These are phyloP conservation scores for Sceloporus tristichus DNA, from an alignment of 2,113 vertebrate genomes.

Conservation along the genomic window DNA sequence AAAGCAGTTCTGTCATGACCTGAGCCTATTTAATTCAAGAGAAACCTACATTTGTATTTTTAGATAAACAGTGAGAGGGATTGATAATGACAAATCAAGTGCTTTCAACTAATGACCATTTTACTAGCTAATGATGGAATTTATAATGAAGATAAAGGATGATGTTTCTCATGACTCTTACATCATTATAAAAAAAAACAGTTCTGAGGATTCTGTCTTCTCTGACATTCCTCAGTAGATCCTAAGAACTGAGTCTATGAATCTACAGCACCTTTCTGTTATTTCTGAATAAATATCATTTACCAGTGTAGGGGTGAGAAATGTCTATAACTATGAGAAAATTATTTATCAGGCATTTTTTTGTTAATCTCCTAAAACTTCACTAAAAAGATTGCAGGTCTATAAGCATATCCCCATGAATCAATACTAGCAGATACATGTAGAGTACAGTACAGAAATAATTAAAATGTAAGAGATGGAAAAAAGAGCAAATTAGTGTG, in stretches of 20 bases:
- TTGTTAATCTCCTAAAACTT: background rate
- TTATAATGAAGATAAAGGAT: background rate
- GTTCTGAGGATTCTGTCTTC: background rate
- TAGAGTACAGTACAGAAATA: background rate
- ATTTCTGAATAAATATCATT: slow-evolving; percentile 2
- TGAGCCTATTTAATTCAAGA: background rate
- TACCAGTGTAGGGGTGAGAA: background rate
- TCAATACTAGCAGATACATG: background rate
- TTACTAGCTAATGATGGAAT: background rate
- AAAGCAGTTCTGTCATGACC: background rate
- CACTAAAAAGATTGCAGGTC: background rate
- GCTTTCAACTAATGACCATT: background rate
- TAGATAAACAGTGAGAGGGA: too few species aligned
- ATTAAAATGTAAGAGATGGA: background rate
- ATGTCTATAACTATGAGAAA: background rate
- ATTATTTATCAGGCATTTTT: background rate
- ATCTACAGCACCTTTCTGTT: background rate
- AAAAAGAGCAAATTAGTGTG: background rate
- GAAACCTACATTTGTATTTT: too few species aligned
- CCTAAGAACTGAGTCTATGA: background rate
- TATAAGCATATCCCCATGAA: background rate
- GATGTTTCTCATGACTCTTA: background rate
- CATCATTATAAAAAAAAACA: background rate
- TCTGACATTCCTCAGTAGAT: background rate
- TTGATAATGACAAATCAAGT: background rate